Conservation (phyloP, 2,113 vertebrate genomes). For the Campylomormyrus tamandua region DNA sequence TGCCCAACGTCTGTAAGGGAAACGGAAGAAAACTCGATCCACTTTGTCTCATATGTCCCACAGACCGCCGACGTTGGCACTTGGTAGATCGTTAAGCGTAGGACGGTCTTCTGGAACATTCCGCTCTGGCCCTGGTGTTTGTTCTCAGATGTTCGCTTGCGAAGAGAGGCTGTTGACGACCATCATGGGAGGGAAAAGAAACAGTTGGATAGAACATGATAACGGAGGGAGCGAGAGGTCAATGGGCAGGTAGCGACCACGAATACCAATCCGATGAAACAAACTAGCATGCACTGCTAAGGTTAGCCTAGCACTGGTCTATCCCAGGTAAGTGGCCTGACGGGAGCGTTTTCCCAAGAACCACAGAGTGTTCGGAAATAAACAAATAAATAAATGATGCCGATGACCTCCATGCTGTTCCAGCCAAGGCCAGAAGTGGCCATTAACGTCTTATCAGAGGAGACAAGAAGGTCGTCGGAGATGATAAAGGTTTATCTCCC, state of each 20-base stretch:
- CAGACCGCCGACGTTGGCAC: neutral
- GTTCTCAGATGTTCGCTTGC: neutral
- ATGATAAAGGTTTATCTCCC: slow-evolving; percentile 13
- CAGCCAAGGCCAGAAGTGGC: neutral
- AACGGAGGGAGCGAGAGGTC: neutral
- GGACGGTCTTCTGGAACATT: neutral
- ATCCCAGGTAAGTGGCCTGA: neutral
- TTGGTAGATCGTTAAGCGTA: neutral
- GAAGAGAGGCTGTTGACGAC: neutral
- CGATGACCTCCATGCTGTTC: neutral
- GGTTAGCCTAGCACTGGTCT: neutral
- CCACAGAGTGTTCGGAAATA: no score
- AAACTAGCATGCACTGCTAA: neutral
- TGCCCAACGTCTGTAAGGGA: neutral
- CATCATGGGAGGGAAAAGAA: neutral
- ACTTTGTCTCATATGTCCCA: neutral
- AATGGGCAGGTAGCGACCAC: neutral
- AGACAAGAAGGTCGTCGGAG: neutral
- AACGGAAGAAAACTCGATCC: neutral
- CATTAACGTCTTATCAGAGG: slow-evolving; percentile 3
- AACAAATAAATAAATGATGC: neutral
- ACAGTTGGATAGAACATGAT: neutral
- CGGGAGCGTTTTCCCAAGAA: neutral
- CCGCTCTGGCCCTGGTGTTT: neutral
- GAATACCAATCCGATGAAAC: neutral